Conservation (phyloP, 2,113 vertebrate species). For the Neolamprologus ventralis region DNA sequence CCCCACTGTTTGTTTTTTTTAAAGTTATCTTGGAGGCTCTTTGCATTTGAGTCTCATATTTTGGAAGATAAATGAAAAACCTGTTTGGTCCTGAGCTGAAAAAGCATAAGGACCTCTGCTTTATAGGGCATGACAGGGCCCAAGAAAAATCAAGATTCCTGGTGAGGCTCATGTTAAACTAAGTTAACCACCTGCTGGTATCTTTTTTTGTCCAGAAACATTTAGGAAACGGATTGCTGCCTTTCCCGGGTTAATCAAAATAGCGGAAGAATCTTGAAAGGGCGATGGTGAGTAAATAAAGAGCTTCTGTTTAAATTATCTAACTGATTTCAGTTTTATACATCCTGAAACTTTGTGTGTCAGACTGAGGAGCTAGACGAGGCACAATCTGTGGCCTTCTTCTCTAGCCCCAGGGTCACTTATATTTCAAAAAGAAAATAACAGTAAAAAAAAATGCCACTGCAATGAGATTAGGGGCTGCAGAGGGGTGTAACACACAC, state of each 20-base stretch:
- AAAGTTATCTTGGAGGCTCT: not conserved
- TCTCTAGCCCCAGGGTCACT: conserved; percentile 47
- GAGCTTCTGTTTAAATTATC: not conserved
- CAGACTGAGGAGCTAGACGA: conserved; percentile 54
- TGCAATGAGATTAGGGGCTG: not conserved
- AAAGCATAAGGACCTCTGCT: not conserved
- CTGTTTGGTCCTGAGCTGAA: not conserved
- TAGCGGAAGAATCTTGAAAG: not conserved
- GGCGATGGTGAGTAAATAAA: not conserved
- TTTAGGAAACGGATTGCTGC: not conserved
- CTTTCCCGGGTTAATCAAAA: not conserved
- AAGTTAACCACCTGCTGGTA: not conserved
- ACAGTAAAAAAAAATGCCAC: not conserved
- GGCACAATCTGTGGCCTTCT: conserved; percentile 50
- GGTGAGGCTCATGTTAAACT: not conserved
- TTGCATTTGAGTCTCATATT: not conserved
- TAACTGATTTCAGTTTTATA: not conserved
- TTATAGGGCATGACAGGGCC: not conserved
- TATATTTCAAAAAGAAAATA: conserved; percentile 25
- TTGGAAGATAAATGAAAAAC: conserved; percentile 8
- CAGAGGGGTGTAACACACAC: not conserved
- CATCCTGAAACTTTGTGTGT: conserved; percentile 10
- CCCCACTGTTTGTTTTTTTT: not conserved
- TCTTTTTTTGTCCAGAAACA: not conserved
- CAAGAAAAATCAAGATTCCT: not conserved